Evolutionary conservation across 2,113 vertebrate genomes (phyloP), one percentile per base, ranked within the genome.

Genomic region (Trogon surrucura): DNA sequence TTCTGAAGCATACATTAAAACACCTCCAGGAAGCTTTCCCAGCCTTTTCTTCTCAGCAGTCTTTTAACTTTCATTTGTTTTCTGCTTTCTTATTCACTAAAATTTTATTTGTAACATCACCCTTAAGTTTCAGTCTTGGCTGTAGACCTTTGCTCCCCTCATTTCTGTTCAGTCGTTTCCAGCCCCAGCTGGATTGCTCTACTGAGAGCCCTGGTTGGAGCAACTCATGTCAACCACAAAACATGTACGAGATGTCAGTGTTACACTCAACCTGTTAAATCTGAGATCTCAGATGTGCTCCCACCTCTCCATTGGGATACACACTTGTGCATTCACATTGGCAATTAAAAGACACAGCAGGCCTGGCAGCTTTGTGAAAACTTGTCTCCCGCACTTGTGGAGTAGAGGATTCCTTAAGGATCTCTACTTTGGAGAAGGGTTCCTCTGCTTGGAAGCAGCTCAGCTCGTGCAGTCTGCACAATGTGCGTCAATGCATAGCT

Each of bases 161-260:
- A 25, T 53, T 87, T 73, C 77, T 79, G 23, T 64, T 83, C 45
- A 90, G 38, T 22, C 61, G 45, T 69, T 79, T 79, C 45, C 61
- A 90, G 50, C 21, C 67, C 19, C 26, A 4, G 29, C 57, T 70
- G 32, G 5, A 32, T 20, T 47, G 11, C 36, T 30, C 12, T 69
- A 2, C 44, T 69, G 38, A 30, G 10, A 51, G 30, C 30, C 61
- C 57, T 58, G 26, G 8, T 22, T 75, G 51, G 65, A 58, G 48
- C 32, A 51, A 38, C 16, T n/a, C 20, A 48, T 29, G n/a, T n/a
- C 56, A 36, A 48, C 26, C 50, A 64, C 8, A 9, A 82, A 61
- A 72, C 14, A 13, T 22, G 6, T 17, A 11, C 0, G 1, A 66
- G 27, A 10, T 1, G 0, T 36, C 1, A 3, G 10, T 73, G 36